Evolutionary conservation across 2,113 vertebrate species (phyloP).

Genomic region (Sapajus apella): DNA sequence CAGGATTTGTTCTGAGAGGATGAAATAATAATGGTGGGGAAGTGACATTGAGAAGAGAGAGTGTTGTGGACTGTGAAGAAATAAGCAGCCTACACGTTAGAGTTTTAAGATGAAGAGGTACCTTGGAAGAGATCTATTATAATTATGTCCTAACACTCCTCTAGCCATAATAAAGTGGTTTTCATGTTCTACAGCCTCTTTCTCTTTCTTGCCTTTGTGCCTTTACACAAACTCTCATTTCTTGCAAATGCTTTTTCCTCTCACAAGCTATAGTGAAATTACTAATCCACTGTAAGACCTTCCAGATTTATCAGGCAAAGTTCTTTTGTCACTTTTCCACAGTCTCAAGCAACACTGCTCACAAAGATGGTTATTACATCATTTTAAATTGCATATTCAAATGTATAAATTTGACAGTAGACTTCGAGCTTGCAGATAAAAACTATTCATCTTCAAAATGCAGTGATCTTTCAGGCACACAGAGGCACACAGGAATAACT

Average conservation of each 20-base stretch:
- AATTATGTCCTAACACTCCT: background rate
- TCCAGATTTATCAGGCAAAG: background rate
- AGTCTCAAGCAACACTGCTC: background rate
- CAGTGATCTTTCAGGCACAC: background rate
- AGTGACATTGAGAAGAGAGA: background rate
- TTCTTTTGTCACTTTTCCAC: background rate
- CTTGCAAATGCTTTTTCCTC: background rate
- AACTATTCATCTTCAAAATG: background rate
- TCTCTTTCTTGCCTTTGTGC: background rate
- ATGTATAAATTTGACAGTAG: background rate
- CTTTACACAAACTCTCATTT: constrained; percentile 22
- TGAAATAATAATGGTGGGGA: background rate
- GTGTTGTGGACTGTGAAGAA: background rate
- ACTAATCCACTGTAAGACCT: background rate
- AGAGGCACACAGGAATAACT: background rate
- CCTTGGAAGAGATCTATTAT: background rate
- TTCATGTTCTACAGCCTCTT: background rate
- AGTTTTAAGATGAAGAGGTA: background rate
- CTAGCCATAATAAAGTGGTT: background rate
- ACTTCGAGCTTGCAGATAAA: background rate
- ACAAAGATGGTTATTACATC: background rate
- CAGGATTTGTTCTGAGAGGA: constrained; percentile 4
- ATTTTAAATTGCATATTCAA: background rate
- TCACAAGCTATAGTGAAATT: background rate
- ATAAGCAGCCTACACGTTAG: background rate